These are phyloP conservation scores for Drosophila bifasciata DNA, from an alignment of 1,140 invertebrate genomes.

Conservation along the genomic window DNA sequence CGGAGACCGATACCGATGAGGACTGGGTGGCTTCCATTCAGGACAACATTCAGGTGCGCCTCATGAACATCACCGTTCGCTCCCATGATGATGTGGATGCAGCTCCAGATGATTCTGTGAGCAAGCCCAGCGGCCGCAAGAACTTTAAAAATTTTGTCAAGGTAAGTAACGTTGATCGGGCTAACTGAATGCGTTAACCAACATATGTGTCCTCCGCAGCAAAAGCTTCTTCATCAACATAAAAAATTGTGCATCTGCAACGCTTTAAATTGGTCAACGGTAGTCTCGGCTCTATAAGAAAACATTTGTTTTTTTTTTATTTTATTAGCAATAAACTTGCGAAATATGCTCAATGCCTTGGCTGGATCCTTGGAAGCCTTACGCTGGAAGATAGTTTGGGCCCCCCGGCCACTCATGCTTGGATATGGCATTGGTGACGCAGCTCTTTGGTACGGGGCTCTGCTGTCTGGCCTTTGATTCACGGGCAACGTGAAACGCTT, in stretches of 20 bases:
- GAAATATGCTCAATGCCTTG: slow-evolving; percentile 74
- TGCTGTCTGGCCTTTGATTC: slow-evolving; percentile 58
- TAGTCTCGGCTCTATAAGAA: slow-evolving; percentile 25
- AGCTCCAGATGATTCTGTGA: slow-evolving; percentile 2
- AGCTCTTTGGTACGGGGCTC: slow-evolving; percentile 22
- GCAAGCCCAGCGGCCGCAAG: slow-evolving; percentile 40
- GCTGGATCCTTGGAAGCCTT: slow-evolving; percentile 58
- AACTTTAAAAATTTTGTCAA: slow-evolving; percentile 78
- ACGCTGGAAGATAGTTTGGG: slow-evolving; percentile 63
- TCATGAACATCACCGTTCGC: slow-evolving; percentile 42
- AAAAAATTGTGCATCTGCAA: slow-evolving; percentile 29
- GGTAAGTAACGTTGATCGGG: slow-evolving; percentile 24
- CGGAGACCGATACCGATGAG: slow-evolving; percentile 25
- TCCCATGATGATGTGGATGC: slow-evolving; percentile 35
- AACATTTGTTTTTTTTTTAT: slow-evolving; percentile 14
- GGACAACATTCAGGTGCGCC: slow-evolving; percentile 57
- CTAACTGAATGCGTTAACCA: not conserved
- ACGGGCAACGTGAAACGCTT: slow-evolving; percentile 60
- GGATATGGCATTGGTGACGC: slow-evolving; percentile 56
- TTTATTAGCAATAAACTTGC: slow-evolving; percentile 78
- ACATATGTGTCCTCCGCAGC: slow-evolving; percentile 6
- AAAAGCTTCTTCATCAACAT: slow-evolving; percentile 36
- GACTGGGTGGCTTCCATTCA: slow-evolving; percentile 58
- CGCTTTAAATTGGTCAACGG: slow-evolving; percentile 60
- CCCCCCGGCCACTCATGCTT: slow-evolving; percentile 72